Evolutionary conservation across 2,113 vertebrate species (phyloP).

Genomic region (Acanthisitta chloris): DNA sequence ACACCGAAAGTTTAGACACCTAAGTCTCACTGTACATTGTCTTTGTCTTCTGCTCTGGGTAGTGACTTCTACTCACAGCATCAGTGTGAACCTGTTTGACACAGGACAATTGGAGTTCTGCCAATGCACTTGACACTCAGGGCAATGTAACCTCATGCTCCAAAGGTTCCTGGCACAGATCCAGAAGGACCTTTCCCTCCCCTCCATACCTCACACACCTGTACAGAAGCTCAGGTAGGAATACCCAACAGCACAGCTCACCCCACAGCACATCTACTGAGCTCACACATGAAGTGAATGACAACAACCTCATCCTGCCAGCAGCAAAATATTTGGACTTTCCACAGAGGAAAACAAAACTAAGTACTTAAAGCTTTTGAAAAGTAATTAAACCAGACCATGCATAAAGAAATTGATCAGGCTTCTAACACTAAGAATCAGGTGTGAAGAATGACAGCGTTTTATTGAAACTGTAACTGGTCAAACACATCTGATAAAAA

Average conservation of each 20-base stretch:
- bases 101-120: not conserved
- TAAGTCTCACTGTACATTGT: not conserved
- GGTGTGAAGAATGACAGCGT: not conserved
- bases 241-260: not conserved
- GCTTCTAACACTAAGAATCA: not conserved
- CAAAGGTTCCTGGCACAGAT: not conserved
- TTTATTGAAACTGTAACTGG: not conserved
- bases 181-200: not conserved
- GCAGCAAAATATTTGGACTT: not conserved
- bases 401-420: accelerated
- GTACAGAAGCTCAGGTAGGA: not conserved
- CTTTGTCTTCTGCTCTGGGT: not conserved
- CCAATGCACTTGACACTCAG: not conserved
- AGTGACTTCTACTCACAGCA: not conserved
- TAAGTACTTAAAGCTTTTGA: not conserved
- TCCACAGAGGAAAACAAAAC: not conserved
- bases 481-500: not conserved
- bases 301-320: not conserved
- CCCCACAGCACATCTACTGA: not conserved
- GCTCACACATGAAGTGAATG: not conserved
- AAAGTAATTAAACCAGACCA: not conserved
- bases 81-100: not conserved
- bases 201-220: not conserved
- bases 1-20: too few relatives aligned
- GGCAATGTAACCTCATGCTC: not conserved